Conservation (phyloP, 2,888 invertebrate genomes). For the Marronus borbonicus region DNA sequence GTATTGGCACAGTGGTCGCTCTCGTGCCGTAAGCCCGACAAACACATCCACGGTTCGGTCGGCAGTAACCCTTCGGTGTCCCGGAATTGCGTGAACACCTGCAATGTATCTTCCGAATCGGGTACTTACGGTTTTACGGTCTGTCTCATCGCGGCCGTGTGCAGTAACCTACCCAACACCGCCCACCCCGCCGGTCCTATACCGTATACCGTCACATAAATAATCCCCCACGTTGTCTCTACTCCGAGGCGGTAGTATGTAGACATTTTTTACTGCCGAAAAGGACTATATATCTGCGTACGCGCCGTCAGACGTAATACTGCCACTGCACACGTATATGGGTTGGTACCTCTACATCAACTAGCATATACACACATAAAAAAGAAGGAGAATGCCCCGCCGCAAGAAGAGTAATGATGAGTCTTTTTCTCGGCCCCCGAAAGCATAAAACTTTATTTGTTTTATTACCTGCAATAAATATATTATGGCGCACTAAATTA, state of each 20-base stretch:
- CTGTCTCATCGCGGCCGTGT: slow-evolving; percentile 54
- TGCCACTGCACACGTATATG: slow-evolving; percentile 42
- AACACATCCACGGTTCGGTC: slow-evolving; percentile 31
- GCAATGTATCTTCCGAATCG: slow-evolving; percentile 58
- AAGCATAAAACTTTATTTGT: slow-evolving; percentile 41
- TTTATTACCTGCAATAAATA: slow-evolving; percentile 37
- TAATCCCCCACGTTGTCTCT: slow-evolving; percentile 57
- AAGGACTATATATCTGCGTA: slow-evolving; percentile 46
- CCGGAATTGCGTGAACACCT: slow-evolving; percentile 57
- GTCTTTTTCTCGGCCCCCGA: slow-evolving; percentile 4
- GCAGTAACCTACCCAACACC: slow-evolving; percentile 25
- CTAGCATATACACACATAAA: slow-evolving; percentile 30
- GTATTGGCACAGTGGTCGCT: slow-evolving; percentile 31
- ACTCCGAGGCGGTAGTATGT: slow-evolving; percentile 51
- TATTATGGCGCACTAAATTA: slow-evolving; percentile 35
- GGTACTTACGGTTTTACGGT: slow-evolving; percentile 58
- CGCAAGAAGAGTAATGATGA: slow-evolving; percentile 39
- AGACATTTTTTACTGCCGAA: slow-evolving; percentile 57
- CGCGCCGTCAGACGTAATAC: slow-evolving; percentile 36
- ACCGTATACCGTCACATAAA: slow-evolving; percentile 57
- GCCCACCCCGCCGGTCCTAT: background rate
- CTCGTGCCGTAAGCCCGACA: slow-evolving; percentile 33
- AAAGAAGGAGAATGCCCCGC: slow-evolving; percentile 24
- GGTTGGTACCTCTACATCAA: slow-evolving; percentile 15
- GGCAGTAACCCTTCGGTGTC: slow-evolving; percentile 42